Evolutionary conservation across 2,113 vertebrate genomes (phyloP), one percentile per base, ranked within the genome.

Genomic region (Hoplias malabaricus): DNA sequence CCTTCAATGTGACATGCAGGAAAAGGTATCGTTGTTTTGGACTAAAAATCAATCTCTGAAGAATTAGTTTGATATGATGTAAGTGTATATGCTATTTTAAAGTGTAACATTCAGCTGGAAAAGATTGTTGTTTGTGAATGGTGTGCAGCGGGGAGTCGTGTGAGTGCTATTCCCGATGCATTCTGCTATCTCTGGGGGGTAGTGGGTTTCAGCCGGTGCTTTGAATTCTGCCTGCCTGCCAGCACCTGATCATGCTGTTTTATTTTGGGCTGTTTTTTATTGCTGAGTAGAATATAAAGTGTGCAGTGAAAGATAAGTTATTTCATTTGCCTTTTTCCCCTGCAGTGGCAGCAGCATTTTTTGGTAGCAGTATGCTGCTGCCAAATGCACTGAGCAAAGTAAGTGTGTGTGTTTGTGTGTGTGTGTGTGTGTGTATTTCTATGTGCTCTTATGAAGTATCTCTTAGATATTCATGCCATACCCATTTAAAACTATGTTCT

Each of bases 201-300:
- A 61, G 50, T 54, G 21, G 25, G 43, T 46, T 62, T 34, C 59
- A n/a, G 31, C 16, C 31, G 34, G 59, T n/a, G 59, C 59, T 66
- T 65, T 66, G 73, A 23, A 36, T 40, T 9, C 61, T 29, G 46
- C 43, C 61, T 50, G 29, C 12, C 21, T 75, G 14, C 42, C 73
- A 65, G 31, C 43, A 53, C 43, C 61, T 75, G 73, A 75, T 75
- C 59, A 53, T 38, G 36, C 42, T 27, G 40, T 65, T 75, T 75
- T 36, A 65, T 75, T 75, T 65, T 16, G 62, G 31, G 42, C 73
- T 75, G 12, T 75, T 65, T 73, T 53, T 53, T 54, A 23, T 31
- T 54, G 73, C 33, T 66, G 46, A 66, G 73, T 66, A 54, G 61
- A 75, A 53, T 75, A 75, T 66, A 75, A 54, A 66, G 61, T 66